These are phyloP conservation scores for Tricholauxania praeusta DNA, from an alignment of 2,888 invertebrate genomes.

Conservation along the genomic window DNA sequence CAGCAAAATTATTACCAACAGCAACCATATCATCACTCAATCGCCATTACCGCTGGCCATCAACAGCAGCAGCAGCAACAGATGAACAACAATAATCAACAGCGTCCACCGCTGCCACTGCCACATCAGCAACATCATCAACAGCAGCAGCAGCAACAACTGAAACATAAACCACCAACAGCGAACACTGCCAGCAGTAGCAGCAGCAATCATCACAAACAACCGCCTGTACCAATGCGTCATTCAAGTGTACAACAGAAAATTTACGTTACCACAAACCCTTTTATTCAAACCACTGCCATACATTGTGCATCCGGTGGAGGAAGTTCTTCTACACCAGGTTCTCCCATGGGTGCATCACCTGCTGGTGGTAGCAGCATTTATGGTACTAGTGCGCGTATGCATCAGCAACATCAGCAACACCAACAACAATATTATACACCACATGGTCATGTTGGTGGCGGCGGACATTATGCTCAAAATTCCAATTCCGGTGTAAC, in stretches of 20 bases:
- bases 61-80: slow-evolving; percentile 54
- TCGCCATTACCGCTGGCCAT: slow-evolving; percentile 45
- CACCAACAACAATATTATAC: slow-evolving; percentile 44
- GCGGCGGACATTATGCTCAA: slow-evolving; percentile 40
- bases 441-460: slow-evolving; percentile 40
- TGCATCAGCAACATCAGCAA: slow-evolving; percentile 44
- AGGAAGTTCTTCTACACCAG: slow-evolving; percentile 53
- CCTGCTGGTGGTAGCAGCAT: slow-evolving; percentile 51
- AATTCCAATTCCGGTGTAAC: slow-evolving; percentile 35
- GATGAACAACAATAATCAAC: slow-evolving; percentile 57
- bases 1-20: slow-evolving; percentile 49
- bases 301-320: slow-evolving; percentile 62
- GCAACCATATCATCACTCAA: slow-evolving; percentile 43
- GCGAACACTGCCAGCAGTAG: slow-evolving; percentile 41
- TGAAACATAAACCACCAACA: slow-evolving; percentile 32
- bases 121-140: slow-evolving; percentile 53
- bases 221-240: slow-evolving; percentile 64
- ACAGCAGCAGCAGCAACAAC: slow-evolving; percentile 49
- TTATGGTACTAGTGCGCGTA: slow-evolving; percentile 46
- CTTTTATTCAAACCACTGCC: slow-evolving; percentile 67
- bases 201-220: slow-evolving; percentile 49
- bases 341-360: slow-evolving; percentile 61
- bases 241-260: slow-evolving; percentile 68
- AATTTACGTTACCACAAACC: slow-evolving; percentile 68
- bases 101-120: slow-evolving; percentile 60